Conservation (phyloP, 2,888 invertebrate species). For the Cistogaster globosa region DNA sequence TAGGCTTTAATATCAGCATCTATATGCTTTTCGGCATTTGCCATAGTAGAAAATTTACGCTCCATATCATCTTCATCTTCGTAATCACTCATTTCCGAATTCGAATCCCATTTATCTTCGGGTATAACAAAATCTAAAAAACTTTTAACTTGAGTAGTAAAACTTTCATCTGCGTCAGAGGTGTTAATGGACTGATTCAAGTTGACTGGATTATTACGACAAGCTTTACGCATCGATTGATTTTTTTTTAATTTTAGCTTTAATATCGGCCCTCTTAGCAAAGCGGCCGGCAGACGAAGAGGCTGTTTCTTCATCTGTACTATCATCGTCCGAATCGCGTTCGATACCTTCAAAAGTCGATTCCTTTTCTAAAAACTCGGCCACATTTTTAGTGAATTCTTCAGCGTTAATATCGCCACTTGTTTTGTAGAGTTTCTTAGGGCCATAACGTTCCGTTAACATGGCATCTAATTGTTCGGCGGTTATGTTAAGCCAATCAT, state of each 20-base stretch:
- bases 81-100: constrained; percentile 90
- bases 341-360: constrained; percentile 90
- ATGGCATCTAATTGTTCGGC: constrained; percentile 92
- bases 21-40: constrained; percentile 81
- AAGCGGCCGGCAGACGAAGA: constrained; percentile 72
- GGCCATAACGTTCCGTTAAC: constrained; percentile 88
- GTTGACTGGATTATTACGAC: constrained; percentile 79
- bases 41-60: constrained; percentile 81
- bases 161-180: constrained; percentile 85
- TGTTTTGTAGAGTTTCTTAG: constrained; percentile 84
- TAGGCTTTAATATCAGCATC: constrained; percentile 86
- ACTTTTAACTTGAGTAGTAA: constrained; percentile 91
- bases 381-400: constrained; percentile 84
- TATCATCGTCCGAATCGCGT: constrained; percentile 75
- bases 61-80: constrained; percentile 86
- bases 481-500: constrained; percentile 92
- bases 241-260: constrained; percentile 83
- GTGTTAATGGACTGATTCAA: constrained; percentile 54
- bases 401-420: constrained; percentile 85
- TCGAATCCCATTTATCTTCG: constrained; percentile 88
- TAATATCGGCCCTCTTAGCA: constrained; percentile 67
- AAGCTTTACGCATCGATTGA: constrained; percentile 81
- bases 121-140: constrained; percentile 93
- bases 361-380: constrained; percentile 88
- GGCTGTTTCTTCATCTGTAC: constrained; percentile 76